Conservation (phyloP, 53 echinoderm and acorn worm species). For the Glandiceps talaboti region DNA sequence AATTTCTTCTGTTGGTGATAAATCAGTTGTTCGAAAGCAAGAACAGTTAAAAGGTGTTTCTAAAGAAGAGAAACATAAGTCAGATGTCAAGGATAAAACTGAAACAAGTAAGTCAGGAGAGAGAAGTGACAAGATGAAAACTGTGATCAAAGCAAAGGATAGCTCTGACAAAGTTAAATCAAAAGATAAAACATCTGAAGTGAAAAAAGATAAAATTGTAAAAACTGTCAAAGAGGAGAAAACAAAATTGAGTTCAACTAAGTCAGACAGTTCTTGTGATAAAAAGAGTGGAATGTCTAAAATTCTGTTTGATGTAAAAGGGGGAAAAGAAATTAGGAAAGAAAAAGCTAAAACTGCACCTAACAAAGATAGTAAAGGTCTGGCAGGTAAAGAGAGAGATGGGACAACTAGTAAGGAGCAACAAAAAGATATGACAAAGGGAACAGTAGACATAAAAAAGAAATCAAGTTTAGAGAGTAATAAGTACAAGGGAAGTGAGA, state of each 20-base stretch:
- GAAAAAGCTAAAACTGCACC: background rate
- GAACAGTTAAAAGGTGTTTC: background rate
- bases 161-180: background rate
- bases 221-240: background rate
- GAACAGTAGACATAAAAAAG: background rate
- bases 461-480: background rate
- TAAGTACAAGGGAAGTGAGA: background rate
- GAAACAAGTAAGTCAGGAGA: background rate
- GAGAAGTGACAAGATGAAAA: background rate
- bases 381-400: background rate
- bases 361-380: background rate
- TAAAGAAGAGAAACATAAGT: background rate
- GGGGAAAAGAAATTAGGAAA: background rate
- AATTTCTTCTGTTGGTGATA: too few species aligned
- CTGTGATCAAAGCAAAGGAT: background rate
- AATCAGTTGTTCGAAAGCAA: background rate
- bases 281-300: background rate
- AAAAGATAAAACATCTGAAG: background rate
- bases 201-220: background rate
- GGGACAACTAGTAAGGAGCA: background rate
- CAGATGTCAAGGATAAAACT: background rate
- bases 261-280: background rate
- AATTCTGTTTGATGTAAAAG: background rate
- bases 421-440: background rate
- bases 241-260: background rate